Conservation (phyloP, 1,140 invertebrate genomes). For the Drosophila neocordata region DNA sequence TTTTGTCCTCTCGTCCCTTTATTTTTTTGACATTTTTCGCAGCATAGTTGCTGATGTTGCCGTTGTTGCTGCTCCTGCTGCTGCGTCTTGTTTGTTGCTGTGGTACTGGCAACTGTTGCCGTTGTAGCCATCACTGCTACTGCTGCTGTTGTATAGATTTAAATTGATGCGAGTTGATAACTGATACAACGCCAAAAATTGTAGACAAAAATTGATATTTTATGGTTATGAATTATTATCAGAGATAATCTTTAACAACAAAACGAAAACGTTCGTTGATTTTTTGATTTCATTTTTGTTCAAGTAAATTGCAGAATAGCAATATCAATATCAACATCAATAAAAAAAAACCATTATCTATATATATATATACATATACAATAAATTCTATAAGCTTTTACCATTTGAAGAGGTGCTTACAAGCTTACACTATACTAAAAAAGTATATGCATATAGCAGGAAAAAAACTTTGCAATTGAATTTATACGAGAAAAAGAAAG, state of each 20-base stretch:
- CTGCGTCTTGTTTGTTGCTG: conserved; percentile 37
- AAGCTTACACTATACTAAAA: neutral
- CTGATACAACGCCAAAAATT: conserved; percentile 44
- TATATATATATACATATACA: neutral
- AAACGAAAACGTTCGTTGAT: conserved; percentile 22
- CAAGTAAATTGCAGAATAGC: conserved; percentile 21
- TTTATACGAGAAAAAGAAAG: conserved; percentile 30
- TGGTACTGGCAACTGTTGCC: conserved; percentile 34
- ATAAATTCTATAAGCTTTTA: conserved; percentile 4
- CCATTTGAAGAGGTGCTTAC: conserved; percentile 19
- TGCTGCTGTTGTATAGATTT: conserved; percentile 36
- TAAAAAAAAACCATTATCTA: conserved; percentile 27
- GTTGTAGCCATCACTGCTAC: conserved; percentile 16
- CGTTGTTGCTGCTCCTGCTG: conserved; percentile 23
- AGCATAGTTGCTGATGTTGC: conserved; percentile 45
- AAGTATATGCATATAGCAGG: neutral
- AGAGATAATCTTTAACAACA: conserved; percentile 59
- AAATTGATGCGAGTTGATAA: conserved; percentile 71
- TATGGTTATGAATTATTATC: conserved; percentile 78
- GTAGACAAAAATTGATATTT: conserved; percentile 78
- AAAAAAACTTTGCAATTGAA: conserved; percentile 34
- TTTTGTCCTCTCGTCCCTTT: neutral
- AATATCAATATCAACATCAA: conserved; percentile 14
- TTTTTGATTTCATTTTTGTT: conserved; percentile 33
- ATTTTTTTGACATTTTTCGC: neutral